Percentiles rank a stretch among this genome's conserved stretches.
These are phyloP conservation scores for Acomys russatus DNA, from an alignment of 2,797 vertebrate species.

Conservation along the genomic window DNA sequence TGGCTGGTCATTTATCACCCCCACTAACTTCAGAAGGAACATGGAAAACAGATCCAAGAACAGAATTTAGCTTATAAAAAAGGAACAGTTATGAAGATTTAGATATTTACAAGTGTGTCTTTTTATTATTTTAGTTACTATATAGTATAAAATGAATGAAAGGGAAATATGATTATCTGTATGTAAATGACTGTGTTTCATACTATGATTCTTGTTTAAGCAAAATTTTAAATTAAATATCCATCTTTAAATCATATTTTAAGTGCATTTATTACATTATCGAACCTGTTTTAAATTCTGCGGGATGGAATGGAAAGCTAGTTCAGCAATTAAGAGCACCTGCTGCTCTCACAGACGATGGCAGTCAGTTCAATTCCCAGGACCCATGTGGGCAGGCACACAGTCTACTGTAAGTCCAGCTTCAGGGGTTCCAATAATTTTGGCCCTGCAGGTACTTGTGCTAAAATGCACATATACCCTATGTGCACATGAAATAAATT, in stretches of 20 bases:
- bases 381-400: neutral
- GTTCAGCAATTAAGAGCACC: neutral
- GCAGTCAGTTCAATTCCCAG: neutral
- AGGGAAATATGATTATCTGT: neutral
- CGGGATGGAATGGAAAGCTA: neutral
- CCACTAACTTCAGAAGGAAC: constrained; percentile 61
- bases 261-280: neutral
- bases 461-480: neutral
- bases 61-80: constrained; percentile 52
- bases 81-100: neutral
- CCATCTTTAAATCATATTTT: neutral
- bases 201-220: neutral
- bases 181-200: constrained; percentile 32
- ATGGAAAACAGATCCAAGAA: constrained; percentile 71
- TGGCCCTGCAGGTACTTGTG: neutral
- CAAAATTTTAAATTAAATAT: neutral
- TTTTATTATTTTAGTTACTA: constrained; percentile 51
- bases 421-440: neutral
- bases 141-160: neutral
- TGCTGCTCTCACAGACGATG: neutral
- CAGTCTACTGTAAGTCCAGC: neutral
- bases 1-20: constrained; percentile 69
- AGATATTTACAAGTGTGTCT: neutral
- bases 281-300: neutral
- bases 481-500: no score